Conservation (phyloP, 2,888 invertebrate species). For the Volucella bombylans region DNA sequence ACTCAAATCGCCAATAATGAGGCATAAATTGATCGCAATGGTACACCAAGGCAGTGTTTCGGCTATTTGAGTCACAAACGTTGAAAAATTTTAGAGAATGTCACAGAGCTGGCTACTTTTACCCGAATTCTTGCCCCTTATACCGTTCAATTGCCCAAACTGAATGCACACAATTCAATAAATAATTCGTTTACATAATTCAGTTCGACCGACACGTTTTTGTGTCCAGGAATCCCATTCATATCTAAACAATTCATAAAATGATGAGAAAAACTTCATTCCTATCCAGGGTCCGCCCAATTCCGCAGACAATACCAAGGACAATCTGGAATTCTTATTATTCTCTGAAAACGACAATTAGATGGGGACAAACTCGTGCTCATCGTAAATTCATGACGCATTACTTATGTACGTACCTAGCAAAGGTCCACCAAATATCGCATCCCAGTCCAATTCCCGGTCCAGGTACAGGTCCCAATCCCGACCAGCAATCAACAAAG, state of each 20-base stretch:
- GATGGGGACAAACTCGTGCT: slow-evolving; percentile 71
- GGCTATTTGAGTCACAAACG: no score
- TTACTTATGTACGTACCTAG: slow-evolving; percentile 12
- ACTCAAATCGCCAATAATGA: no score
- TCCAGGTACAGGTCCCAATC: slow-evolving; percentile 41
- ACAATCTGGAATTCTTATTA: slow-evolving; percentile 54
- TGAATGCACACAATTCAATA: no score
- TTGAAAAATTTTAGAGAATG: no score
- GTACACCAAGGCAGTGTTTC: no score
- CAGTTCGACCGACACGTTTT: slow-evolving; percentile 37
- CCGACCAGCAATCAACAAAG: neutral
- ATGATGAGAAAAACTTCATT: slow-evolving; percentile 42
- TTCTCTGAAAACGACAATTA: slow-evolving; percentile 70
- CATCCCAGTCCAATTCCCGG: slow-evolving; percentile 11
- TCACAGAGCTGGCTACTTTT: no score
- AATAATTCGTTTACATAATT: no score
- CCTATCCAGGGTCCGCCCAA: slow-evolving; percentile 23
- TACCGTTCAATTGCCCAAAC: no score
- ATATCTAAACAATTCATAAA: slow-evolving; percentile 30
- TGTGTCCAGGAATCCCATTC: slow-evolving; percentile 19
- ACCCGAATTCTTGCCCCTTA: no score
- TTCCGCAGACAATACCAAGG: slow-evolving; percentile 33
- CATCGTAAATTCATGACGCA: slow-evolving; percentile 71
- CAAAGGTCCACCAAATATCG: slow-evolving; percentile 53
- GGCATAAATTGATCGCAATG: no score